Evolutionary conservation across 2,113 vertebrate genomes (phyloP), one percentile per base, ranked within the genome.

Genomic region (Pseudolaguvia tuberculata): DNA sequence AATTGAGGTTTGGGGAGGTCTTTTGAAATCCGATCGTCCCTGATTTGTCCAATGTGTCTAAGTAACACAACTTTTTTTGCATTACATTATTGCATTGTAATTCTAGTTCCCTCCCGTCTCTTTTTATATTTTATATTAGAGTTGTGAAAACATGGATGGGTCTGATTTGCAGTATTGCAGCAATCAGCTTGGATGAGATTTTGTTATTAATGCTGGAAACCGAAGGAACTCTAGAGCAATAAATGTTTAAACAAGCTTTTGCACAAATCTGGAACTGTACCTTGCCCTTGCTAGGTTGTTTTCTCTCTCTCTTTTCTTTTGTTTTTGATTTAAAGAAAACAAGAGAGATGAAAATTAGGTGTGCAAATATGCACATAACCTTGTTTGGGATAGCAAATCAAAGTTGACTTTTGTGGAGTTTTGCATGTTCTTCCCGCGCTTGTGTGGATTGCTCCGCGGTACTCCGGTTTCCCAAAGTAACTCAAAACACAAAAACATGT

Each of bases 1-100:
- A 87, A 89, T 87, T 79, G 80, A 69, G 61, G 80, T 81, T 85
- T 76, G 77, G 75, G 82, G 80, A 89, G 78, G 85, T 86, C 80
- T 83, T 83, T 65, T 83, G 83, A 1, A 1, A 42, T 4, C 8
- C 9, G 59, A 68, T 45, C 71, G 63, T 29, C 80, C 78, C 85
- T 83, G 79, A 53, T 79, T 76, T 55, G 48, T 66, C 70, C 52
- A 80, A 63, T 48, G 55, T 69, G 4, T 81, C 61, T 18, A 66
- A 66, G 47, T 21, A 17, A 21, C 2, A 8, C 76, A 47, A 74
- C 69, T 75, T 70, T 55, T 73, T 69, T 78, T 75, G 71, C 83
- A 8, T 35, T 23, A 63, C 15, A 68, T 18, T 21, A n/a, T 58
- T 47, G 67, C 80, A 70, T 80, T 79, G 75, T 69, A 70, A 74